phyloP scores from a whole-genome alignment of 2,113 vertebrate species.

The Engraulis encrasicolus region DNA sequence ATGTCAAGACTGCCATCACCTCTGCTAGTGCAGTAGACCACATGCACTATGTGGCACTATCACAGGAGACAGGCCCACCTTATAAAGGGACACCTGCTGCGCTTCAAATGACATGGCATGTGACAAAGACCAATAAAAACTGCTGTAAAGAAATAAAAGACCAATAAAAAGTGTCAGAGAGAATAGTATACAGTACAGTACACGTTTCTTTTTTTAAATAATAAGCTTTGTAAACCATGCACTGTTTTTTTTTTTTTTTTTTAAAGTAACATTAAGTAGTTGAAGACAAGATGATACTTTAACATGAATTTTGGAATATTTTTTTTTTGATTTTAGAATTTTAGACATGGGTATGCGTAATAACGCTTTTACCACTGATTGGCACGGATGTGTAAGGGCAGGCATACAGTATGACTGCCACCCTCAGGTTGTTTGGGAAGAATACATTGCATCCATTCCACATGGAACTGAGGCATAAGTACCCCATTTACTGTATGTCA shows the following conservation, averaged over 20 bases:
- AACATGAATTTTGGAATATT: background rate
- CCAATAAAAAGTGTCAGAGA: conserved; percentile 25
- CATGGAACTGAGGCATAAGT: no score
- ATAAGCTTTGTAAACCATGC: background rate
- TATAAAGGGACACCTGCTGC: conserved; percentile 35
- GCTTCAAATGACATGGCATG: conserved; percentile 1
- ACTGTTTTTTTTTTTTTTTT: background rate
- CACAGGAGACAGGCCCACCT: background rate
- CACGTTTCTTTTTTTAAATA: no score
- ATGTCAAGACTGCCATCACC: conserved; percentile 26
- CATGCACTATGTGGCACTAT: background rate
- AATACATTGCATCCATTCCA: background rate
- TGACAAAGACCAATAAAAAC: conserved; percentile 23
- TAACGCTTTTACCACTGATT: background rate
- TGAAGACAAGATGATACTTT: no score
- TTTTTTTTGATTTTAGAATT: background rate
- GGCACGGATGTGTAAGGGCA: background rate
- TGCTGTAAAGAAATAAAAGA: no score
- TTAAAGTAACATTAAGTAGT: no score
- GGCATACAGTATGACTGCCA: background rate
- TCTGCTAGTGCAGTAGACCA: conserved; percentile 33
- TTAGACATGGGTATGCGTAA: background rate
- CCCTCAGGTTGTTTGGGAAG: background rate
- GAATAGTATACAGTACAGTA: background rate
- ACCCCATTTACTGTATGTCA: no score